phyloP scores from a whole-genome alignment of 2,113 vertebrate species.

The Tor tambroides region DNA sequence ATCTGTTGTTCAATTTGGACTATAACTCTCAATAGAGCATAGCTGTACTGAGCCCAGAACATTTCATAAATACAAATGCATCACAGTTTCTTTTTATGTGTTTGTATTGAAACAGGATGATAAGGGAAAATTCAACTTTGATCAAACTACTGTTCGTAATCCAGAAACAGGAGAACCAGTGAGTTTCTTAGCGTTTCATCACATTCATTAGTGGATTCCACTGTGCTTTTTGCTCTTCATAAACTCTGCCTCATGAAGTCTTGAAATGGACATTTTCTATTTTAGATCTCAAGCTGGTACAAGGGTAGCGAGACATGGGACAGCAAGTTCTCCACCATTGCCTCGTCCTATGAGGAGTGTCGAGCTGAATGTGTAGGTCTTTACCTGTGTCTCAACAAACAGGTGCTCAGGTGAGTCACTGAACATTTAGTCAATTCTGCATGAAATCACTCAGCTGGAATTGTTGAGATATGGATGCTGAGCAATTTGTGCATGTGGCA shows the following conservation, averaged over 20 bases:
- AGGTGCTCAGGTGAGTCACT: conserved; percentile 78
- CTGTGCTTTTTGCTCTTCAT: background rate
- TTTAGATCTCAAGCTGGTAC: conserved; percentile 89
- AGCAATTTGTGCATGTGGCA: conserved; percentile 56
- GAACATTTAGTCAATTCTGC: background rate
- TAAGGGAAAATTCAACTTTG: conserved; percentile 85
- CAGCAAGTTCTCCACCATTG: conserved; percentile 90
- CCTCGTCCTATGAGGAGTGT: conserved; percentile 90
- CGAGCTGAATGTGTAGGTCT: conserved; percentile 90
- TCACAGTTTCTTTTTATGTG: background rate
- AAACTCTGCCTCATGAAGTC: background rate
- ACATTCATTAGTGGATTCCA: background rate
- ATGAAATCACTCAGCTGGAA: background rate
- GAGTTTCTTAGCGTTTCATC: conserved; percentile 50
- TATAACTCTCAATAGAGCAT: background rate
- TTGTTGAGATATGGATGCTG: background rate
- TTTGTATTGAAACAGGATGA: conserved; percentile 77
- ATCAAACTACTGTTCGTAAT: conserved; percentile 79
- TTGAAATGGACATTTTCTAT: background rate
- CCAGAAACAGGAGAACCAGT: conserved; percentile 87
- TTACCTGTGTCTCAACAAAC: conserved; percentile 85
- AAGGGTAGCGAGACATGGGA: conserved; percentile 88
- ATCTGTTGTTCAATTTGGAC: background rate
- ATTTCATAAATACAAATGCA: background rate
- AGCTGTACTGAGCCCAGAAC: background rate